Evolutionary conservation across 2,113 vertebrate species (phyloP).

Genomic region (Mystacornis crossleyi): DNA sequence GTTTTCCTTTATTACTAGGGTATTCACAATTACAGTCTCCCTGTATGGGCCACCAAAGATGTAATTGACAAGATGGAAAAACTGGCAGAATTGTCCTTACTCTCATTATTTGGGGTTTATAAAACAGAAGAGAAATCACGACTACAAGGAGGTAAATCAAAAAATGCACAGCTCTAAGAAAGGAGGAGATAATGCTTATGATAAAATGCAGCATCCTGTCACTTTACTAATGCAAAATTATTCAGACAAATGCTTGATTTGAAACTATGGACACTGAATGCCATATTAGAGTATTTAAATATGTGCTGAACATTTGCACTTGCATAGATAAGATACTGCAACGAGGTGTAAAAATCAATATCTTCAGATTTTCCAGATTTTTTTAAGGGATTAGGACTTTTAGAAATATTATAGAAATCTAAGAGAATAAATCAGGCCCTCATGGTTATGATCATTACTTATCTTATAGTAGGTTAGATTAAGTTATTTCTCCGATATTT

Average conservation of each 20-base stretch:
- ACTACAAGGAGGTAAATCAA: slow-evolving; percentile 85
- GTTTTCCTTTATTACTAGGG: slow-evolving; percentile 52
- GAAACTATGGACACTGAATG: neutral
- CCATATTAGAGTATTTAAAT: neutral
- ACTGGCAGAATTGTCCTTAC: slow-evolving; percentile 79
- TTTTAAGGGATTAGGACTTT: neutral
- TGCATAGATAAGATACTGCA: neutral
- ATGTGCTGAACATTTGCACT: neutral
- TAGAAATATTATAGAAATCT: neutral
- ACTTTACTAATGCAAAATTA: neutral
- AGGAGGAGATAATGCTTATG: neutral
- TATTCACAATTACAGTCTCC: slow-evolving; percentile 84
- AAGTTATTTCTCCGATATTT: neutral
- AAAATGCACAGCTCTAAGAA: neutral
- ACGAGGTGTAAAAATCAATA: neutral
- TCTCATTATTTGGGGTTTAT: slow-evolving; percentile 78
- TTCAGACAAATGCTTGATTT: neutral
- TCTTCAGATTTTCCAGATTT: neutral
- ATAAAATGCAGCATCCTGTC: neutral
- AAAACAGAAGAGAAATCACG: slow-evolving; percentile 84
- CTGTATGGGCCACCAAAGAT: slow-evolving; percentile 81
- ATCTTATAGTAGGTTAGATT: neutral
- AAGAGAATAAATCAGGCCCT: neutral
- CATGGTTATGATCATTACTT: neutral
- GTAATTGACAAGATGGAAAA: slow-evolving; percentile 77